A percentile compares a stretch with the other conserved stretches of the same genome.
phyloP scores from a whole-genome alignment of 2,888 invertebrate species.

The Conistra vaccinii region DNA sequence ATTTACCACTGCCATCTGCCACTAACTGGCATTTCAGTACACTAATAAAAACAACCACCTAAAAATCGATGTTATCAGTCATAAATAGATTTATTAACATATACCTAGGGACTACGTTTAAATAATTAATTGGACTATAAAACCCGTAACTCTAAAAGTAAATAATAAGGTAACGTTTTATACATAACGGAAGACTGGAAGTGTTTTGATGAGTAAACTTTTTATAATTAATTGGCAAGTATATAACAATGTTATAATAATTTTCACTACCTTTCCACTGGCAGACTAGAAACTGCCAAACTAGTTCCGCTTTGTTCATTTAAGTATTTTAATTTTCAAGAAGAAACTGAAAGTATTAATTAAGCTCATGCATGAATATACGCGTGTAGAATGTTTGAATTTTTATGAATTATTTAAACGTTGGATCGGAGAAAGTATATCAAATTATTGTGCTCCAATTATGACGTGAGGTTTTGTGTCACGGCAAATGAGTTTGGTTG shows the following conservation, averaged over 20 bases:
- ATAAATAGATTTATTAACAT: neutral
- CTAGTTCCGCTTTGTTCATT: conserved; percentile 72
- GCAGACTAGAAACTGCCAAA: conserved; percentile 49
- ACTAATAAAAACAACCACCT: neutral
- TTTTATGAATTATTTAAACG: conserved; percentile 82
- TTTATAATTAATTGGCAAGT: conserved; percentile 49
- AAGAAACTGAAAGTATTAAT: conserved; percentile 84
- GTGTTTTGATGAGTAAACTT: conserved; percentile 26
- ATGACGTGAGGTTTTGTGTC: conserved; percentile 80
- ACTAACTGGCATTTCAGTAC: neutral
- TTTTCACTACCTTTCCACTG: conserved; percentile 50
- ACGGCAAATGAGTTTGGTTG: conserved; percentile 75
- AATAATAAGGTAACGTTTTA: conserved; percentile 2
- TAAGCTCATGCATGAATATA: conserved; percentile 72
- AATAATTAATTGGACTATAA: conserved; percentile 1
- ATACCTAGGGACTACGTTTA: neutral
- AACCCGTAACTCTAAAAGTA: neutral
- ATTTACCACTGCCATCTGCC: neutral
- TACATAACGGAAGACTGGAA: conserved; percentile 19
- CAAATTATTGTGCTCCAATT: conserved; percentile 88
- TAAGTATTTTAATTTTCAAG: conserved; percentile 68
- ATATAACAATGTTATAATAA: conserved; percentile 32
- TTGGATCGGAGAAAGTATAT: conserved; percentile 84
- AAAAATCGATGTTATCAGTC: neutral
- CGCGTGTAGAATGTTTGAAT: conserved; percentile 73